Base-by-base conservation (phyloP, 1,140 invertebrate species). In the Gonioctena quinquepunctata region DNA sequence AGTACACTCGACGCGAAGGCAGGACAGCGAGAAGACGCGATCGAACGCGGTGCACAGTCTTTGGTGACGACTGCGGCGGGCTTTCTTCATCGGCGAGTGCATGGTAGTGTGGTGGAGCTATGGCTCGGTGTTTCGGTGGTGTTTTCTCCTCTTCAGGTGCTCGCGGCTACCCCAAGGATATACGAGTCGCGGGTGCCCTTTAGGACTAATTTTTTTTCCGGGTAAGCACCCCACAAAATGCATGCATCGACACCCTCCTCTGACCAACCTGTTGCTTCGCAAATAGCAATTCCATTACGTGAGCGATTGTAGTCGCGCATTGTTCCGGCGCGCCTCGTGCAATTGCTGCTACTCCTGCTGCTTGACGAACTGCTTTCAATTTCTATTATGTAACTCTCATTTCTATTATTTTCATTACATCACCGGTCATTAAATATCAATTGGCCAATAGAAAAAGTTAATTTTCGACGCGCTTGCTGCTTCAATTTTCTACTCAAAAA, bases 1-100 rank as follows among this genome's bases (percentile, higher is more conserved):
- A 73, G 76, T 68, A 64, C 80, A 80, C 76, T 80, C 77, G 63
- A 78, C 68, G 73, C 69, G 68, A 74, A 77, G 73, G 68, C 77
- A 73, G 60, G 70, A 70, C 49, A 76, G 69, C 66, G 72, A 75
- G 69, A 69, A 69, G 66, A 76, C 48, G 68, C 61, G 68, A 57
- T 73, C 23, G 49, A 67, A 48, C 54, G 69, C 69, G 69, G 68
- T 72, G 48, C 57, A 59, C 68, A 61, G 56, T 66, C 60, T 68
- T 22, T 21, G 61, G 42, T 49, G 25, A 49, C 68, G 68, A 42
- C 54, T 42, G 22, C 50, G 50, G 13, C 22, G 19, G n/a, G n/a
- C n/a, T n/a, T n/a, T n/a, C n/a, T n/a, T n/a, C n/a, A n/a, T n/a
- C n/a, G n/a, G 16, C 54, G 13, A 48, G 27, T 48, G 63, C 50